phyloP scores from a whole-genome alignment of 2,888 invertebrate genomes.

The Drosophila meridionalis region DNA sequence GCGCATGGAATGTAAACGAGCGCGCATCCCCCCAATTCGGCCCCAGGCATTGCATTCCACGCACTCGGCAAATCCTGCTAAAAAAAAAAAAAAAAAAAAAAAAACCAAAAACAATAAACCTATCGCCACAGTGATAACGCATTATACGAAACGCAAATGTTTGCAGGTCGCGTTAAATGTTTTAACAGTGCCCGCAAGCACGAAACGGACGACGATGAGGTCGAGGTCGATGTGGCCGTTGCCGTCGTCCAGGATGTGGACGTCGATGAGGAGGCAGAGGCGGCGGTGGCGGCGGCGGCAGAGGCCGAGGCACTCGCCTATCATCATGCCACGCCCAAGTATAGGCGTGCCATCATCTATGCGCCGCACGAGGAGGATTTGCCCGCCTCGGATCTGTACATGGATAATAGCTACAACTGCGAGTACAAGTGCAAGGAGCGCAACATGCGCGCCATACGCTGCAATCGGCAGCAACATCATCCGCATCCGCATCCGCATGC shows the following conservation, averaged over 20 bases:
- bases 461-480: slow-evolving; percentile 73
- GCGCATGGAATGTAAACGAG: slow-evolving; percentile 70
- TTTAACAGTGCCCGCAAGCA: slow-evolving; percentile 68
- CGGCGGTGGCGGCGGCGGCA: slow-evolving; percentile 34
- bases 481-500: slow-evolving; percentile 51
- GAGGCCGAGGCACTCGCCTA: slow-evolving; percentile 30
- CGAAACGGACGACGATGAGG: slow-evolving; percentile 58
- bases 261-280: slow-evolving; percentile 45
- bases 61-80: slow-evolving; percentile 35
- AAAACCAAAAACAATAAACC: slow-evolving; percentile 19
- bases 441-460: slow-evolving; percentile 81
- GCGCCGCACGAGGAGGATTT: slow-evolving; percentile 57
- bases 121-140: slow-evolving; percentile 75
- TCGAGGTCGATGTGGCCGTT: slow-evolving; percentile 46
- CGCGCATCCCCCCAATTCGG: slow-evolving; percentile 37
- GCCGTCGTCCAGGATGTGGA: slow-evolving; percentile 56
- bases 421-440: slow-evolving; percentile 83
- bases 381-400: slow-evolving; percentile 52
- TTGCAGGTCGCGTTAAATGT: slow-evolving; percentile 83
- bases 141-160: slow-evolving; percentile 83
- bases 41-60: slow-evolving; percentile 45
- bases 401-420: slow-evolving; percentile 78
- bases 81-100: slow-evolving; percentile 1
- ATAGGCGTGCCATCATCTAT: slow-evolving; percentile 65
- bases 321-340: slow-evolving; percentile 65